These are phyloP conservation scores for Prionailurus viverrinus DNA, from an alignment of 2,113 vertebrate genomes.

Conservation along the genomic window DNA sequence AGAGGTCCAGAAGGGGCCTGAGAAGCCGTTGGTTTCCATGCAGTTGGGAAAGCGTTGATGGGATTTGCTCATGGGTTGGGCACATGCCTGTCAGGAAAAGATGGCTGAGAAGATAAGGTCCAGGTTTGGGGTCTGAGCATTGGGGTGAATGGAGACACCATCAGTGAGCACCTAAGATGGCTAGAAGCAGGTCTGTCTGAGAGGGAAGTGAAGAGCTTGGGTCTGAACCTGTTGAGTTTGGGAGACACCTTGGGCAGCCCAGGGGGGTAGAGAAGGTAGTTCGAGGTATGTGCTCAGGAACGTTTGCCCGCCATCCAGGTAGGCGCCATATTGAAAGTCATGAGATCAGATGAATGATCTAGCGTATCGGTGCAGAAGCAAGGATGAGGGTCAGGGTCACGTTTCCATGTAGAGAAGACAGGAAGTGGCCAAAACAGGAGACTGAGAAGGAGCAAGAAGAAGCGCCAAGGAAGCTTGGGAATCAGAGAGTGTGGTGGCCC, in stretches of 20 bases:
- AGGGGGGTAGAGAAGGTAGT: no score
- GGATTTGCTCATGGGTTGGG: background rate
- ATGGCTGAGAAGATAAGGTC: background rate
- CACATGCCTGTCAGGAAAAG: background rate
- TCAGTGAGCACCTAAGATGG: background rate
- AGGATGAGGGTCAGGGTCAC: background rate
- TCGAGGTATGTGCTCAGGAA: background rate
- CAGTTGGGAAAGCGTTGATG: background rate
- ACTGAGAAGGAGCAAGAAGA: background rate
- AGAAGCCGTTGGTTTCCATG: background rate
- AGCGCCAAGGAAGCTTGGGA: background rate
- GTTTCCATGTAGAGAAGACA: background rate
- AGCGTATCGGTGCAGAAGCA: background rate
- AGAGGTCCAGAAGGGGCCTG: background rate
- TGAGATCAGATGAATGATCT: background rate
- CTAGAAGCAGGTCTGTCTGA: background rate
- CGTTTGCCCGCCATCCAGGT: background rate
- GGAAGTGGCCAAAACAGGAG: background rate
- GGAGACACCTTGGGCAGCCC: background rate
- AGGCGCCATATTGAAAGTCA: background rate
- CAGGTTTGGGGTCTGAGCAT: background rate
- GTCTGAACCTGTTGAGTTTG: background rate
- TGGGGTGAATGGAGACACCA: background rate
- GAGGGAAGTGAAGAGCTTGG: background rate
- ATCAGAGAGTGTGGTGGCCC: no score